Evolutionary conservation across 2,113 vertebrate species (phyloP).

Genomic region (Tragelaphus imberbis): DNA sequence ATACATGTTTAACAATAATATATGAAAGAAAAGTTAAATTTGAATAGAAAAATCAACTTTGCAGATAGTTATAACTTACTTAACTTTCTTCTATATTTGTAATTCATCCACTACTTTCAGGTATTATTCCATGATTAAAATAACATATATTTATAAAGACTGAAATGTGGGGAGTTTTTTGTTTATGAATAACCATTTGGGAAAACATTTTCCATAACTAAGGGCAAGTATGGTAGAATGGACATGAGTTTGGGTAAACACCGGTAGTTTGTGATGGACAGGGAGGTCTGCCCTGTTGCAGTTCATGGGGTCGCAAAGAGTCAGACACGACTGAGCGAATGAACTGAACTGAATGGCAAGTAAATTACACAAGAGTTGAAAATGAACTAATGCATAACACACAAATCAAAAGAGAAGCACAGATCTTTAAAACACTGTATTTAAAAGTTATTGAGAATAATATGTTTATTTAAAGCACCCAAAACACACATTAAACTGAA

Average conservation of each 20-base stretch:
- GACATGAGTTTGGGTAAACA: background rate
- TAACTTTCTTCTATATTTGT: background rate
- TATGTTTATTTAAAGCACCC: background rate
- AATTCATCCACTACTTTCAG: background rate
- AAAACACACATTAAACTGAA: background rate
- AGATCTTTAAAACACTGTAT: background rate
- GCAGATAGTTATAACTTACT: background rate
- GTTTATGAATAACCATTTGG: background rate
- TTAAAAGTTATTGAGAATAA: background rate
- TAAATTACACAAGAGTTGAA: background rate
- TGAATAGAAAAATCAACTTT: background rate
- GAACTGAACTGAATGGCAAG: background rate
- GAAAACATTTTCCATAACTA: background rate
- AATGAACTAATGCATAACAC: background rate
- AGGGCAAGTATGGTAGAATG: background rate
- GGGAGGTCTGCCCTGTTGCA: background rate
- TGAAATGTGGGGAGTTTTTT: background rate
- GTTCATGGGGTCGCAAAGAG: background rate
- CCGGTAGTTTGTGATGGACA: background rate
- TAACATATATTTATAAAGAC: background rate
- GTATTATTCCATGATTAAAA: conserved; percentile 12
- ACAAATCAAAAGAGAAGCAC: background rate
- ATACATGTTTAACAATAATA: background rate
- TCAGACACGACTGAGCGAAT: background rate
- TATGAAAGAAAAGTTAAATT: background rate